Percentiles rank a stretch among this genome's conserved stretches.
Evolutionary conservation across 2,888 invertebrate species (phyloP).

Genomic region (Nudaria mundana): DNA sequence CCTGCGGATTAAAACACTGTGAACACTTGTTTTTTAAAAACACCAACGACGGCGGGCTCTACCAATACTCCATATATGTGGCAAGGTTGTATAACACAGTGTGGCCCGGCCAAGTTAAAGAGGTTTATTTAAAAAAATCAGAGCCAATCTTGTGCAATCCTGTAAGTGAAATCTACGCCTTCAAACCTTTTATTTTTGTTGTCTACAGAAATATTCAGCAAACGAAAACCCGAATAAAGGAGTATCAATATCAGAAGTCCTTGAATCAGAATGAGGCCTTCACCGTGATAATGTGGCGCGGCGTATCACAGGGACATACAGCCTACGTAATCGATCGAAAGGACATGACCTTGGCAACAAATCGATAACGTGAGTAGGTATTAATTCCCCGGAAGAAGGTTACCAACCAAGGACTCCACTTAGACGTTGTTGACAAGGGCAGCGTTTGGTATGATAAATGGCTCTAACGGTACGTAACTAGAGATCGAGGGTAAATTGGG

Average conservation of each 20-base stretch:
- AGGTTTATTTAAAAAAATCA: too few species aligned
- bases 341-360: slow-evolving; percentile 48
- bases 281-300: slow-evolving; percentile 16
- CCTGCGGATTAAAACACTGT: too few species aligned
- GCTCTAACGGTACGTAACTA: slow-evolving; percentile 22
- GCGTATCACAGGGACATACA: slow-evolving; percentile 32
- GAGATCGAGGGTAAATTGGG: slow-evolving; percentile 13
- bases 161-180: too few species aligned
- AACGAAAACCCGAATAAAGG: background rate
- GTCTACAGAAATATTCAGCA: too few species aligned
- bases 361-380: slow-evolving; percentile 38
- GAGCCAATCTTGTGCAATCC: too few species aligned
- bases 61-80: too few species aligned
- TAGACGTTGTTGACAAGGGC: slow-evolving; percentile 34
- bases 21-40: too few species aligned
- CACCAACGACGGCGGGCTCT: too few species aligned
- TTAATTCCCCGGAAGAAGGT: slow-evolving; percentile 42
- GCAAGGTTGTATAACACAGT: too few species aligned
- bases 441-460: slow-evolving; percentile 35
- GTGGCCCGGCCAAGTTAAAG: too few species aligned
- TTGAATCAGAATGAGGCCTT: slow-evolving; percentile 21
- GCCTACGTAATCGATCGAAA: slow-evolving; percentile 35
- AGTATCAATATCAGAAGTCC: slow-evolving; percentile 13
- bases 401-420: slow-evolving; percentile 33
- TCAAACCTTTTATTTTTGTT: too few species aligned